Base-by-base conservation (phyloP, 2,797 vertebrate species). In the Characodon lateralis region DNA sequence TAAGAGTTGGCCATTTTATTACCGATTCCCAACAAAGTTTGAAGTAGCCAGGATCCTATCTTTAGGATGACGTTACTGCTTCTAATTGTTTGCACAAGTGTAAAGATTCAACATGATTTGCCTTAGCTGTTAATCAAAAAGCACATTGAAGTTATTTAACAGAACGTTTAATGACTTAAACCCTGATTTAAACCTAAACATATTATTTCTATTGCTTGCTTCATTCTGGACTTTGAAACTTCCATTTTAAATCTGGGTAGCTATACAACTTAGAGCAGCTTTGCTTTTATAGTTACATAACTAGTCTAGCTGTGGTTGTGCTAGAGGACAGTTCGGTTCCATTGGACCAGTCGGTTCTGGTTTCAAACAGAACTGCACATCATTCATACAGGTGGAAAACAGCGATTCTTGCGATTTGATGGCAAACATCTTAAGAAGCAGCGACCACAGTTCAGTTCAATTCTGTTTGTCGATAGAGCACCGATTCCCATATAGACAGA, bases 31-130 rank as follows among this genome's bases (percentile, higher is more conserved):
- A 72, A 88, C 78, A 74, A 24, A 50, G 65, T 82, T 81, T 78
- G 83, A 88, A 81, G 58, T 73, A 89, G 84, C 79, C 81, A 72
- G 84, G 81, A 84, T 87, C 77, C 71, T 71, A 69, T 90, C 83
- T 83, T 87, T 86, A 77, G 66, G 71, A 84, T 53, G 68, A 77
- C 77, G 77, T 76, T 71, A 82, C 80, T 84, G 24, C 39, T 87
- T 88, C 93, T 70, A 89, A 91, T 90, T 89, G 92, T 92, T 92
- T 85, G 92, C 76, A 66, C 48, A 13, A 59, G 73, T 77, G 69
- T 83, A 89, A 71, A 89, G 84, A 83, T 89, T 87, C 80, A n/a
- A 39, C 66, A 75, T 63, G 26, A 78, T 87, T 81, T 78, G 59
- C 65, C 24, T 24, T 61, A n/a, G 24, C 61, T 18, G 2, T 43